Percentiles rank a stretch among this genome's conserved stretches.
Evolutionary conservation across 2,888 invertebrate genomes (phyloP).

Genomic region (Cephus nigrinus): DNA sequence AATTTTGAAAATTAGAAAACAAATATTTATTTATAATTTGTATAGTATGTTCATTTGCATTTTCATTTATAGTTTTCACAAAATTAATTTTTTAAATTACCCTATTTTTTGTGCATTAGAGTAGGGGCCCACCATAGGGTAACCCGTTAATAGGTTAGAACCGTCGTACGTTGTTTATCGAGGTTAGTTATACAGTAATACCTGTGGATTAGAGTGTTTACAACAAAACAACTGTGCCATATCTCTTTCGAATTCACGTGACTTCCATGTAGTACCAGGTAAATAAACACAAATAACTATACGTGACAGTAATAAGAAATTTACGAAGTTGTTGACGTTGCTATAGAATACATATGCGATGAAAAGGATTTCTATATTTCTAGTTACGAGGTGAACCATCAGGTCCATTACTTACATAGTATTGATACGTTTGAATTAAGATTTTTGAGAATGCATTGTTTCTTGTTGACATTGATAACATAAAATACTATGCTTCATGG

Average conservation of each 20-base stretch:
- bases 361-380: background rate
- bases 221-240: background rate
- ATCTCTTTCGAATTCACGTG: background rate
- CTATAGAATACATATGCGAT: background rate
- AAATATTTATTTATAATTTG: no score
- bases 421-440: background rate
- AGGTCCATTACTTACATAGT: background rate
- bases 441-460: background rate
- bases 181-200: background rate
- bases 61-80: no score
- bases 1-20: no score
- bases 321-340: background rate
- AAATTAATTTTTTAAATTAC: no score
- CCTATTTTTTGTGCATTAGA: no score
- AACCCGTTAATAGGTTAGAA: background rate
- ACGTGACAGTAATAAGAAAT: background rate
- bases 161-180: background rate
- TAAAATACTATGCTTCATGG: background rate
- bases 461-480: background rate
- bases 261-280: background rate
- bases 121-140: no score
- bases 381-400: background rate
- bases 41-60: no score
- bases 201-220: background rate
- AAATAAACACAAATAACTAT: background rate